Conservation (phyloP, 1,140 invertebrate species). For the Apis dorsata region DNA sequence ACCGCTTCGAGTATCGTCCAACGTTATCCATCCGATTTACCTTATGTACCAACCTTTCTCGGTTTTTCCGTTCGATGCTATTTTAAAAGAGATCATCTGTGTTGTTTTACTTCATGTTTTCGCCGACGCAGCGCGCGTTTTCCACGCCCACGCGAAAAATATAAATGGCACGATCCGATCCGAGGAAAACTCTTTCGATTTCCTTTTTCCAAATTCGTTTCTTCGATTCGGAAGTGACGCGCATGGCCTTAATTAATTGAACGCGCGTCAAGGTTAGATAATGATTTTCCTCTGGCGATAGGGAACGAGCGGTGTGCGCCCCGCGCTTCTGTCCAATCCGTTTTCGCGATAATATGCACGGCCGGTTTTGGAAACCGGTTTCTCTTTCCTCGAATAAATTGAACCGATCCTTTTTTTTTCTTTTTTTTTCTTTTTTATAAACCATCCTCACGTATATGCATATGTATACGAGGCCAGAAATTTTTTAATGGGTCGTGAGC, state of each 20-base stretch:
- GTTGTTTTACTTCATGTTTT: too few relatives aligned
- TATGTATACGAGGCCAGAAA: too few relatives aligned
- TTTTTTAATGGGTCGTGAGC: slow-evolving; percentile 11
- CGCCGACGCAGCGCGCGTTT: not conserved
- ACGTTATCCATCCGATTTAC: too few relatives aligned
- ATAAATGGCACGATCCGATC: not conserved
- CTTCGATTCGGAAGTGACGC: slow-evolving; percentile 20
- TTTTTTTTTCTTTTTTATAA: not conserved
- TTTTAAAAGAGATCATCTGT: too few relatives aligned
- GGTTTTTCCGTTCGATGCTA: too few relatives aligned
- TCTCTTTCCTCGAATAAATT: slow-evolving; percentile 48
- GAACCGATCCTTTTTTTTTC: slow-evolving; percentile 4
- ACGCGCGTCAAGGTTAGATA: slow-evolving; percentile 51
- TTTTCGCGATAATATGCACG: slow-evolving; percentile 14
- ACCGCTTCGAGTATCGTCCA: too few relatives aligned
- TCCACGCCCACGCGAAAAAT: not conserved
- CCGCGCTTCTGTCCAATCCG: not conserved
- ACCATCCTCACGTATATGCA: not conserved
- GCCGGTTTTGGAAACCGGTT: slow-evolving; percentile 42
- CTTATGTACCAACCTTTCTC: too few relatives aligned
- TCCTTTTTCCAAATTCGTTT: not conserved
- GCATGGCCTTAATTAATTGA: not conserved
- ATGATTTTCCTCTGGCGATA: slow-evolving; percentile 41
- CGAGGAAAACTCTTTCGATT: not conserved
- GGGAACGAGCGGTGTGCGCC: not conserved